Percentiles rank a stretch among this genome's conserved stretches.
Conservation (phyloP, 30 jellyfish, hydroid and myxozoan genomes). For the Cassiopea xamachana region DNA sequence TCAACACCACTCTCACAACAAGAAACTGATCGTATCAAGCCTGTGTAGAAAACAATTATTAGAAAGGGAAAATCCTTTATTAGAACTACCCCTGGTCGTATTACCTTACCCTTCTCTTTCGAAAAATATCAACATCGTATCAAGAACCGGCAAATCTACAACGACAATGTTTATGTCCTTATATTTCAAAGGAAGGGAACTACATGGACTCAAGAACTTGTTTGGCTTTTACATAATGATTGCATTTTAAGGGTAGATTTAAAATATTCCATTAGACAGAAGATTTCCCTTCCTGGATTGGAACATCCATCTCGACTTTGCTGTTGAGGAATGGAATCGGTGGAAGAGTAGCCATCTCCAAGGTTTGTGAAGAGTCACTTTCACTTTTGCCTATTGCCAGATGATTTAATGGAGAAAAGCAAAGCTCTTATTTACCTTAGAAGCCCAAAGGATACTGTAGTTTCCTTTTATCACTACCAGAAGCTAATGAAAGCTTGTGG, state of each 20-base stretch:
- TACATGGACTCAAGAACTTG: conserved; percentile 52
- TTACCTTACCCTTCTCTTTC: not conserved
- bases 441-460: conserved; percentile 49
- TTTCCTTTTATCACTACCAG: conserved; percentile 33
- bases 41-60: not conserved
- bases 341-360: conserved; percentile 14
- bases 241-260: not conserved
- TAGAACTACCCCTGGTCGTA: not conserved
- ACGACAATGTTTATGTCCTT: conserved; percentile 15
- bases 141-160: not conserved
- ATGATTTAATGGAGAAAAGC: conserved; percentile 2
- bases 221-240: conserved; percentile 40
- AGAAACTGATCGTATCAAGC: not conserved
- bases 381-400: conserved; percentile 30
- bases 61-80: not conserved
- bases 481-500: not conserved
- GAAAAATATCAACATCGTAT: not conserved
- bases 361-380: conserved; percentile 24
- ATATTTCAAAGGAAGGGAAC: conserved; percentile 40
- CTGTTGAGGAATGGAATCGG: not conserved
- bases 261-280: not conserved
- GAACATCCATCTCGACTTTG: not conserved
- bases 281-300: not conserved
- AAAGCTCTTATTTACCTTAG: conserved; percentile 25
- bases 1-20: not conserved